Evolutionary conservation across 2,113 vertebrate genomes (phyloP), one percentile per base, ranked within the genome.

Genomic region (Melanotaenia duboulayi): DNA sequence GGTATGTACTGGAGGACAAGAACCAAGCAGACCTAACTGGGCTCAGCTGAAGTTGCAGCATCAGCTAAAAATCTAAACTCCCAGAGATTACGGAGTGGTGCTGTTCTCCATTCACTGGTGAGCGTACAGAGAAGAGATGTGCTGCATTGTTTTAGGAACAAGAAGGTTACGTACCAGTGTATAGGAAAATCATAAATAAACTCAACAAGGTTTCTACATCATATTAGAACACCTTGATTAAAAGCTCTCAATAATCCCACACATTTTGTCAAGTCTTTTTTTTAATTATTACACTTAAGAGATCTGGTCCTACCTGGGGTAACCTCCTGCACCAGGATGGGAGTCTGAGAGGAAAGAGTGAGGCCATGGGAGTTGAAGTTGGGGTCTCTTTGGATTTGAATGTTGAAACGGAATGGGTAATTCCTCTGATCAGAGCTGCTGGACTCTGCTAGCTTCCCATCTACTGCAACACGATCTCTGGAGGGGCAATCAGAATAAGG

Each of bases 241-340:
- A 28, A 28, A 28, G 3, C 28, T 28, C 6, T 28, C 28, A 28
- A 28, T 6, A 28, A 3, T 28, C 28, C 28, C 28, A 28, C 28
- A 28, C 28, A 28, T 28, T 28, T 28, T 28, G 28, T 28, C 28
- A 28, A 28, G 16, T 16, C 17, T 32, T 19, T 9, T 17, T 8
- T 19, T n/a, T 4, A n/a, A n/a, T n/a, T n/a, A n/a, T 59, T 39
- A 13, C 37, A 23, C 11, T 20, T 22, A 3, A 39, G 7, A 20
- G 39, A 7, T 20, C 11, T 23, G 9, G 23, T 23, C 44, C 0
- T 90, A 95, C 93, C 94, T 89, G 90, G 52, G 16, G 71, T 74
- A 77, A 95, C 74, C 1, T 93, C 92, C 68, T 92, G 88, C 83
- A 95, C 92, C 78, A 93, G 80, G 44, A 92, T 85, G 14, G 94